Evolutionary conservation across 2,797 vertebrate species (phyloP).

Genomic region (Malacoraja senta): DNA sequence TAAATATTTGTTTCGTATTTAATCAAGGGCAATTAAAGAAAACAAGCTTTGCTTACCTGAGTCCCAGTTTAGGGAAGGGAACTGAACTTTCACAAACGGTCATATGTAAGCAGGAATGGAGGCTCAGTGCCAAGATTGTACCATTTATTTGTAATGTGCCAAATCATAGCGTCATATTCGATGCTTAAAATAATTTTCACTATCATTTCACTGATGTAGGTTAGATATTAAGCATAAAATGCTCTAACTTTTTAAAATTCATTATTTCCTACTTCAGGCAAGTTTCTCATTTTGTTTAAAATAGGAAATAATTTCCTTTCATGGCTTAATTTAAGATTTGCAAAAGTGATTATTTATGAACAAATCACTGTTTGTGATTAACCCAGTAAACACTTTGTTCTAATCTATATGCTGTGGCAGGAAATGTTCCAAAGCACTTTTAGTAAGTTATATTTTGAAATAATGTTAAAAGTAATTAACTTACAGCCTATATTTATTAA

Average conservation of each 20-base stretch:
- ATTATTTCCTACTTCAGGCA: background rate
- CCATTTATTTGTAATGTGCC: background rate
- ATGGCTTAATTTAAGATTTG: background rate
- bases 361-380: background rate
- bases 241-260: background rate
- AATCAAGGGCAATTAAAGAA: too few species aligned
- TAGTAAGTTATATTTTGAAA: background rate
- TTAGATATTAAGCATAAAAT: background rate
- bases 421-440: background rate
- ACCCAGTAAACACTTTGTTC: background rate
- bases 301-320: background rate
- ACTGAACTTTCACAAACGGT: background rate
- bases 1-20: background rate
- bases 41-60: conserved; percentile 7
- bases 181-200: background rate
- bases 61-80: background rate
- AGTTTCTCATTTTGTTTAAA: background rate
- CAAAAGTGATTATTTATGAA: background rate
- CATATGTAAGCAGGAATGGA: background rate
- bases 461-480: background rate
- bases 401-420: background rate
- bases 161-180: background rate
- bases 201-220: background rate
- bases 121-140: background rate
- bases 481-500: background rate